A percentile compares a stretch with the other conserved stretches of the same genome.
Evolutionary conservation across 2,888 invertebrate species (phyloP).

Genomic region (Alloscopus bannaensis): DNA sequence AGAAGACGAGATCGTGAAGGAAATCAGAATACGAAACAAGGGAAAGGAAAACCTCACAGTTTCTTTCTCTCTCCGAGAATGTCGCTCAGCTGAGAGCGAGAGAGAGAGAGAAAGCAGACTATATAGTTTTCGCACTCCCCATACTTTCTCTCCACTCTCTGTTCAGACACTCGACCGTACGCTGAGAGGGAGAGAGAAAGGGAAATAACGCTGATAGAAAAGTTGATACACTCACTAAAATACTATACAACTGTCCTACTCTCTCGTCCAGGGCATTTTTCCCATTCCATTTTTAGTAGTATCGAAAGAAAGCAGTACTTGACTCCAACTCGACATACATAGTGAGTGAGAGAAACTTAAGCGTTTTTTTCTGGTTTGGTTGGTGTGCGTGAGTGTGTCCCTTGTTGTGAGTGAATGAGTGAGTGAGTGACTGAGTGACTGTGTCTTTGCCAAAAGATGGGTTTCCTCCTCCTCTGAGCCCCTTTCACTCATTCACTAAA

Average conservation of each 20-base stretch:
- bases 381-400: background rate
- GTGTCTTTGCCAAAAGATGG: slow-evolving; percentile 30
- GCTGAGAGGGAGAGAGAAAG: background rate
- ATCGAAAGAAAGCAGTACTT: slow-evolving; percentile 23
- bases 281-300: slow-evolving; percentile 27
- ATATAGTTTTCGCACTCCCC: slow-evolving; percentile 22
- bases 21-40: slow-evolving; percentile 23
- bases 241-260: slow-evolving; percentile 14
- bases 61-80: too few species aligned
- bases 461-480: slow-evolving; percentile 18
- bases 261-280: slow-evolving; percentile 13
- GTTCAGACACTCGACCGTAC: background rate
- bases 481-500: slow-evolving; percentile 45
- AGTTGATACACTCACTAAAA: slow-evolving; percentile 18
- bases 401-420: slow-evolving; percentile 21
- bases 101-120: too few species aligned
- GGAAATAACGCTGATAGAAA: slow-evolving; percentile 18
- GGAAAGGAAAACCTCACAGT: too few species aligned
- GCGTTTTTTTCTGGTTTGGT: background rate
- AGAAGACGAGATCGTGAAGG: background rate
- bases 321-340: too few species aligned
- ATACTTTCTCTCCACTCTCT: slow-evolving; percentile 25
- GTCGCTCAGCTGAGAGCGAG: slow-evolving; percentile 53
- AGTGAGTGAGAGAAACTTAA: too few species aligned
- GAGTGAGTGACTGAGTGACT: too few species aligned